Conservation (phyloP, 2,113 vertebrate species). For the Athene cunicularia region DNA sequence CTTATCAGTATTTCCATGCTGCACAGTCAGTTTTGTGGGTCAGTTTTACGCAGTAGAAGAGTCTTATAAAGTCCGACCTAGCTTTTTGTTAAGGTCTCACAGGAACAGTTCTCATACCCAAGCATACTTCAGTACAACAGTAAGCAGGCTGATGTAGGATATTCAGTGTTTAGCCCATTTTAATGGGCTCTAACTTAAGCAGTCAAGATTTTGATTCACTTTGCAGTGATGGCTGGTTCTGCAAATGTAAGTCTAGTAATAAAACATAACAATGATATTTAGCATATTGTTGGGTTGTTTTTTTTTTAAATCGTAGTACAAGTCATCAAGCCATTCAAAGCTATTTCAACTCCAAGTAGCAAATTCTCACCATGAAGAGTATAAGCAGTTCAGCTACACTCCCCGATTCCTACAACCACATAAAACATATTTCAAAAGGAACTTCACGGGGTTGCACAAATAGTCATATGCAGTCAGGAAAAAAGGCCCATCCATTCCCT, state of each 20-base stretch:
- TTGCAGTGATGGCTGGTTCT: background rate
- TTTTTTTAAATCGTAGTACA: background rate
- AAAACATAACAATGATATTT: conserved; percentile 13
- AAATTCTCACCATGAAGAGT: background rate
- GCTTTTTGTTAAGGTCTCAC: background rate
- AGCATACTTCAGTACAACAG: background rate
- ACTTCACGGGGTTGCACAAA: background rate
- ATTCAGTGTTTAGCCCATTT: background rate
- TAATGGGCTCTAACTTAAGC: background rate
- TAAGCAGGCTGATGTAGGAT: background rate
- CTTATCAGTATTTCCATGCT: background rate
- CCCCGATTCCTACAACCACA: background rate
- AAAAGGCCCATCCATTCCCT: background rate
- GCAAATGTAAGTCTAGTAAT: background rate
- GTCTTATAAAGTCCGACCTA: background rate
- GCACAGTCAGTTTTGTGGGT: background rate
- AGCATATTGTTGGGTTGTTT: background rate
- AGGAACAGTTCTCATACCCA: background rate
- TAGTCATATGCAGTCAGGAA: background rate
- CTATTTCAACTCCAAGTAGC: background rate
- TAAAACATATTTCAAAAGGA: background rate
- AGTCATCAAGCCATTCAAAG: background rate
- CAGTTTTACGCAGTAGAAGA: background rate
- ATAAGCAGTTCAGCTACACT: background rate
- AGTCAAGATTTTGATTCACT: background rate